Base-by-base conservation (phyloP, 2,888 invertebrate species). In the Hesperia comma region DNA sequence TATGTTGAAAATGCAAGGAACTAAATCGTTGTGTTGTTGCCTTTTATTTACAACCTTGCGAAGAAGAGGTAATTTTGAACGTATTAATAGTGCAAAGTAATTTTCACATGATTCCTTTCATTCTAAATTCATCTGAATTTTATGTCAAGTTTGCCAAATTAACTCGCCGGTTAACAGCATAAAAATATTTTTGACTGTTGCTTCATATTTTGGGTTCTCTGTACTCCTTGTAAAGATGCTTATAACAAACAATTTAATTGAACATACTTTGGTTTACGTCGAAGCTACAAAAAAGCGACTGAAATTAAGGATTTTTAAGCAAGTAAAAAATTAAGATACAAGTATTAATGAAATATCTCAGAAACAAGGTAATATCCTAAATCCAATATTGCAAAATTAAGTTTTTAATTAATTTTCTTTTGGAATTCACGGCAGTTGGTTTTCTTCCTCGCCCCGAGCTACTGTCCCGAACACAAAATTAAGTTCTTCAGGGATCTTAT, bases 361-460 rank as follows among this genome's bases (percentile, higher is more conserved):
- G 72, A 77, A 76, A 77, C 72, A 76, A 75, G 73, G 72, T 74
- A 72, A 81, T 77, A 80, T 82, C 79, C 78, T 76, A 84, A 83
- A 82, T 83, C 75, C 83, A 82, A 85, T 86, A 85, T 85, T 79
- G 77, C 78, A 74, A 81, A 81, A 86, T 84, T 83, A 83, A 88
- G 81, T 85, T 88, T 86, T 86, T 87, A 88, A 89, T 90, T 88
- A 89, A 87, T 84, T 87, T 85, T 84, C 83, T 82, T 84, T 82
- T 72, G 78, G 80, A 80, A 80, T 82, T 81, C 78, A 74, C 75
- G 72, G 75, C 81, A 78, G 79, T 78, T 84, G 79, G 83, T 79
- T 82, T 83, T 80, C 75, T 74, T 75, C 76, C 75, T 74, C 67
- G 80, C 85, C 82, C 63, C 73, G 69, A 83, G 85, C 81, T 74